These are phyloP conservation scores for Tiliacea aurago DNA, from an alignment of 2,888 invertebrate species.

Conservation along the genomic window DNA sequence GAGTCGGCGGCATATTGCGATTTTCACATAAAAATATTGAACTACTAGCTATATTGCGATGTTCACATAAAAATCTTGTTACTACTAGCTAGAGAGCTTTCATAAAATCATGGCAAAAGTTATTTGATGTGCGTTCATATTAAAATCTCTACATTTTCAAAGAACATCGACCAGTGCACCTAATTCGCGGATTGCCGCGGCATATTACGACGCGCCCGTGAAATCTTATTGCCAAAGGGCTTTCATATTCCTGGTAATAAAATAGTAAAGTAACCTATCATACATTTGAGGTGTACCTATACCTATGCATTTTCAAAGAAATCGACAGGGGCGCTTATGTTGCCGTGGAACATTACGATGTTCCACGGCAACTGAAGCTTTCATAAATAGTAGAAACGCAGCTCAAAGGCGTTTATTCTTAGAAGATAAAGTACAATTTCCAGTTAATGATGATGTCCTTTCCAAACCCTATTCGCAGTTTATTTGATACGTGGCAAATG, in stretches of 20 bases:
- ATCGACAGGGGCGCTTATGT: background rate
- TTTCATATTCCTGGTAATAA: background rate
- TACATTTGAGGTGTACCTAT: background rate
- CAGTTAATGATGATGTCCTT: background rate
- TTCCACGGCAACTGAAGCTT: background rate
- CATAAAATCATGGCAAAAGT: background rate
- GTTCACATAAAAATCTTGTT: background rate
- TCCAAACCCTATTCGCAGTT: background rate
- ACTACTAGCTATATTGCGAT: background rate
- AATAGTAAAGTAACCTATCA: too few relatives aligned
- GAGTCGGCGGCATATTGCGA: background rate
- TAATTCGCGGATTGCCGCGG: background rate
- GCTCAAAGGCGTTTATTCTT: background rate
- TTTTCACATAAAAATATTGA: background rate
- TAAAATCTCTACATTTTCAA: background rate
- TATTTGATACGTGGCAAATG: background rate
- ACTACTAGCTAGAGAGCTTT: background rate
- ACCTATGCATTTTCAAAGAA: background rate
- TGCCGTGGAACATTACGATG: too few relatives aligned
- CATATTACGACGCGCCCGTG: background rate
- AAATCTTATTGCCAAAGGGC: too few relatives aligned
- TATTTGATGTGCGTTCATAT: background rate
- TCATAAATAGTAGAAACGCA: background rate
- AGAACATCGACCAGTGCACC: background rate
- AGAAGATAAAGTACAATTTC: background rate